Percentiles rank a stretch among this genome's conserved stretches.
phyloP scores from a whole-genome alignment of 2,888 invertebrate species.

The Argynnis bischoffii region DNA sequence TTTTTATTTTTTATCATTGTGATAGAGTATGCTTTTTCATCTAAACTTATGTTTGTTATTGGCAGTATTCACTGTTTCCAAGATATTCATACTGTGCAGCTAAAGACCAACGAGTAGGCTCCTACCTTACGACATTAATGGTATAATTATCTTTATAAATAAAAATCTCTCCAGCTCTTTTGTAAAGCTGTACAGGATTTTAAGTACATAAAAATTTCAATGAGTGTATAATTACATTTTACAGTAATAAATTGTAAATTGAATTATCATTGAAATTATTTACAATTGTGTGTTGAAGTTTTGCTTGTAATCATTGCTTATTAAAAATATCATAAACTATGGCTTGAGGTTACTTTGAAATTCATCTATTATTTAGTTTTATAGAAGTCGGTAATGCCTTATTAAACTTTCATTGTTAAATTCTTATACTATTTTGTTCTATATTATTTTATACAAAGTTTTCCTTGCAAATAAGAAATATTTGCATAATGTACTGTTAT shows the following conservation, averaged over 20 bases:
- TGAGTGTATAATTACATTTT: not conserved
- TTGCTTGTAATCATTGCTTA: no score
- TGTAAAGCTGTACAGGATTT: not conserved
- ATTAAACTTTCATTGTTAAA: no score
- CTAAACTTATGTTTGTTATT: conserved; percentile 53
- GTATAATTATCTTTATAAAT: conserved; percentile 65
- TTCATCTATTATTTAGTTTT: no score
- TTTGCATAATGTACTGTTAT: conserved; percentile 21
- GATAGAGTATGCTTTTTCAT: conserved; percentile 40
- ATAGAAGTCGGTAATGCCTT: no score
- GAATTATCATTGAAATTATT: not conserved
- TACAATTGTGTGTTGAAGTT: no score
- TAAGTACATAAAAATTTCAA: not conserved
- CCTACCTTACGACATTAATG: conserved; percentile 75
- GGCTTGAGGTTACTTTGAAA: no score
- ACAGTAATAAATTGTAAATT: not conserved
- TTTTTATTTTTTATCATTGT: not conserved
- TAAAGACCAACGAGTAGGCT: conserved; percentile 76
- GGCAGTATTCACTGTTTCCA: conserved; percentile 74
- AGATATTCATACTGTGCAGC: conserved; percentile 78
- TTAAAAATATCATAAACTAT: no score
- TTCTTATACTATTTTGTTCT: no score
- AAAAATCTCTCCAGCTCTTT: not conserved
- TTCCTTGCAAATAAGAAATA: not conserved
- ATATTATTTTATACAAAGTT: not conserved